Evolutionary conservation across 2,797 vertebrate genomes (phyloP).

Genomic region (Parauchenoglanis ngamensis): DNA sequence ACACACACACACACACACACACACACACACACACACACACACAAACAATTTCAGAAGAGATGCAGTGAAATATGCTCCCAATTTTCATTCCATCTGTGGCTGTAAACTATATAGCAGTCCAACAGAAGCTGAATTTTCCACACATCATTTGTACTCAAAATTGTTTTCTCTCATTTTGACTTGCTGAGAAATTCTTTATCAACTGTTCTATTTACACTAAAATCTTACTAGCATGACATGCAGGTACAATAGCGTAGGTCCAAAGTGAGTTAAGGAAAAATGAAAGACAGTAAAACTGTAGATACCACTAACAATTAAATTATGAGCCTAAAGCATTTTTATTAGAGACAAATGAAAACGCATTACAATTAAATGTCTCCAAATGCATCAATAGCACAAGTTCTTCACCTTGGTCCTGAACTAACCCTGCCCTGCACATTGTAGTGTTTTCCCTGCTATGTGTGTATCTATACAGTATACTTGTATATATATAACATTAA

Average conservation of each 20-base stretch:
- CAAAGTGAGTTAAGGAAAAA: not conserved
- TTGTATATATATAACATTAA: not conserved
- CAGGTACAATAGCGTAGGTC: no score
- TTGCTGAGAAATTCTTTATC: slow-evolving; percentile 18
- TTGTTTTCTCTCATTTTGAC: slow-evolving; percentile 25
- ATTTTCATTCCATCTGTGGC: slow-evolving; percentile 52
- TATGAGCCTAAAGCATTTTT: not conserved
- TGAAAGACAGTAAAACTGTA: not conserved
- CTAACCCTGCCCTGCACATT: not conserved
- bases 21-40: slow-evolving; percentile 31
- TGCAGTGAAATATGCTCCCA: slow-evolving; percentile 47
- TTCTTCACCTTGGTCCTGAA: not conserved
- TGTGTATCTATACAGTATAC: not conserved
- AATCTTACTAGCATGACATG: not conserved
- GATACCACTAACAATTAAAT: not conserved
- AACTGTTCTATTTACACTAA: not conserved
- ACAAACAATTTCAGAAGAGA: slow-evolving; percentile 32
- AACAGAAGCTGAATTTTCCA: slow-evolving; percentile 46
- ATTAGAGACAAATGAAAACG: not conserved
- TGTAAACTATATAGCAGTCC: slow-evolving; percentile 49
- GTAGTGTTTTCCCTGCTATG: not conserved
- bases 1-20: slow-evolving; percentile 22
- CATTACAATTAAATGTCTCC: not conserved
- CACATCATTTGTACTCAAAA: slow-evolving; percentile 32
- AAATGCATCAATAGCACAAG: not conserved